phyloP scores from a whole-genome alignment of 2,113 vertebrate species.

The Gobius niger region DNA sequence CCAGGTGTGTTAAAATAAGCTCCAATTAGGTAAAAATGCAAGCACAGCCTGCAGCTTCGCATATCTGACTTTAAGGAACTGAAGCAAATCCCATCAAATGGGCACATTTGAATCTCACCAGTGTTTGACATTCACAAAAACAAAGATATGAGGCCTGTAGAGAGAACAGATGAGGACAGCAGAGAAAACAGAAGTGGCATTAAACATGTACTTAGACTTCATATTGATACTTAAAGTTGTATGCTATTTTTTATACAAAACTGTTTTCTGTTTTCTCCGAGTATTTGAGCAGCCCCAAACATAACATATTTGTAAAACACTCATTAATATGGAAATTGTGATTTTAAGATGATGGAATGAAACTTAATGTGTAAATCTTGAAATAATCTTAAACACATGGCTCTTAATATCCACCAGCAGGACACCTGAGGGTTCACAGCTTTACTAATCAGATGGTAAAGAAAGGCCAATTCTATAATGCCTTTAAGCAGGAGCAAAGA shows the following conservation, averaged over 20 bases:
- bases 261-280: background rate
- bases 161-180: conserved; percentile 3
- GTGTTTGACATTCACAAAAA: conserved; percentile 8
- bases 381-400: background rate
- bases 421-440: background rate
- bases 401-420: background rate
- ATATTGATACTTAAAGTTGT: background rate
- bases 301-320: background rate
- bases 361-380: background rate
- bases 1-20: conserved; percentile 69
- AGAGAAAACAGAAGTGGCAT: background rate
- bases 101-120: conserved; percentile 20
- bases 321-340: background rate
- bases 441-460: background rate
- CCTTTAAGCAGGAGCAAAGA: no score
- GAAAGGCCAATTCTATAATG: background rate
- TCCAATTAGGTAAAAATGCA: conserved; percentile 71
- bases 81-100: conserved; percentile 35
- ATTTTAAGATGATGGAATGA: background rate
- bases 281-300: background rate
- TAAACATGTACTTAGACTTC: background rate
- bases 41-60: conserved; percentile 54
- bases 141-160: conserved; percentile 16
- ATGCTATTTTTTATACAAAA: background rate
- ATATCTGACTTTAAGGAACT: conserved; percentile 45